These are phyloP conservation scores for Ptilonorhynchus violaceus DNA, from an alignment of 2,113 vertebrate species.

Conservation along the genomic window DNA sequence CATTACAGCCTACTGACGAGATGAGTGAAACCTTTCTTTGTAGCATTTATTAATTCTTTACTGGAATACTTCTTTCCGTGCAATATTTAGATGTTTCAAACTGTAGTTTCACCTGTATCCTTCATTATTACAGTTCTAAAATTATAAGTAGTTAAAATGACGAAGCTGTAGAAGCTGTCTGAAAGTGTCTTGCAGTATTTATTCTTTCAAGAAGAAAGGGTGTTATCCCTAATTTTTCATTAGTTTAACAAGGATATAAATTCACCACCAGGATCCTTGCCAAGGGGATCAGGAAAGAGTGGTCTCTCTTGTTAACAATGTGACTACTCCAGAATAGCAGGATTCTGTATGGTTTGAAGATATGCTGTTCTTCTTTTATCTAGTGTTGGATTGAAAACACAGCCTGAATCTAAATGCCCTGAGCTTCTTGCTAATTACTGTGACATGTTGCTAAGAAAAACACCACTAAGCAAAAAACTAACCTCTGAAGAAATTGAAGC, in stretches of 20 bases:
- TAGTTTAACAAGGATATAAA: neutral
- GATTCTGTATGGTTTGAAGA: neutral
- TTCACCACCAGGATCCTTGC: neutral
- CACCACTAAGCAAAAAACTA: conserved; percentile 97
- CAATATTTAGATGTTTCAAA: neutral
- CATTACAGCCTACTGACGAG: neutral
- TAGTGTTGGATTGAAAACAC: conserved; percentile 96
- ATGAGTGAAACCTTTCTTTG: neutral
- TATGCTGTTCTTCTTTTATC: conserved; percentile 31
- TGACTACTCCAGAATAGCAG: neutral
- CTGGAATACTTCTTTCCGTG: neutral
- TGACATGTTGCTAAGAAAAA: conserved; percentile 98
- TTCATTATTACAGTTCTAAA: neutral
- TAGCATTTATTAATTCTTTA: neutral
- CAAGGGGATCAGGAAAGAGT: neutral
- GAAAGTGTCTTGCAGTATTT: neutral
- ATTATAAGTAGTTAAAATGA: neutral
- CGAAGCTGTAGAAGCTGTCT: neutral
- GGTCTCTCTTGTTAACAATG: neutral
- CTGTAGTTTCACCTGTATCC: neutral
- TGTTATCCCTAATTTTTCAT: neutral
- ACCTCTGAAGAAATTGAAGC: conserved; percentile 98
- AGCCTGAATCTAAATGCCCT: conserved; percentile 98
- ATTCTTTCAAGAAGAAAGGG: neutral
- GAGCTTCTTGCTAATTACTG: conserved; percentile 99